These are phyloP conservation scores for Rhimphoctona megacephalus DNA, from an alignment of 2,888 invertebrate species.

Conservation along the genomic window DNA sequence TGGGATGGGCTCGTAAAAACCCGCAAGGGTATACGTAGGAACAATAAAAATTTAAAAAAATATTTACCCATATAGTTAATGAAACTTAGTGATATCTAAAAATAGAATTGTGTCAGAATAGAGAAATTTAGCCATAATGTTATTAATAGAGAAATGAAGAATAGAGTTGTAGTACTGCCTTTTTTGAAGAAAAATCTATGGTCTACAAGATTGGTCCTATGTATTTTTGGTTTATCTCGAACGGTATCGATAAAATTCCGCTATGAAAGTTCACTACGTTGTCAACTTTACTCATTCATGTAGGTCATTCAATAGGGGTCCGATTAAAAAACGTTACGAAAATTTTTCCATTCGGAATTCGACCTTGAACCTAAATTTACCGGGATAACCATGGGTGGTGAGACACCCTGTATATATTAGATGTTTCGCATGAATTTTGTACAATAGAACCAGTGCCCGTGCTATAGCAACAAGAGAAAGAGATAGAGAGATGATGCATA, in stretches of 20 bases:
- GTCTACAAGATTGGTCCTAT: not conserved
- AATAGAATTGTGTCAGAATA: too few relatives aligned
- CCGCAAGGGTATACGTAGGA: too few relatives aligned
- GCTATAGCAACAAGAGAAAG: not conserved
- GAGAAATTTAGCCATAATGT: too few relatives aligned
- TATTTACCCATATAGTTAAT: too few relatives aligned
- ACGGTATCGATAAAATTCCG: not conserved
- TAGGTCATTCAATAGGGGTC: not conserved
- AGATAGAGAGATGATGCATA: not conserved
- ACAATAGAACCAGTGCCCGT: not conserved
- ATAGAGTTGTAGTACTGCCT: too few relatives aligned
- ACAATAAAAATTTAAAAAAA: too few relatives aligned
- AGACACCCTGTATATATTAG: not conserved
- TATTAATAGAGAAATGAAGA: too few relatives aligned
- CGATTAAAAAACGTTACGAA: too few relatives aligned
- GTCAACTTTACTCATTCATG: not conserved
- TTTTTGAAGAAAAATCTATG: not conserved
- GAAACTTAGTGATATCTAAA: too few relatives aligned
- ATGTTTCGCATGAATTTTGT: not conserved
- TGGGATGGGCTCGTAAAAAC: too few relatives aligned
- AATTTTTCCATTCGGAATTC: not conserved
- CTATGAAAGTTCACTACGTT: not conserved
- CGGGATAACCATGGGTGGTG: too few relatives aligned
- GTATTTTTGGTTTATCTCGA: too few relatives aligned
- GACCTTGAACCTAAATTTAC: not conserved